Evolutionary conservation across 2,113 vertebrate species (phyloP), one percentile per base, ranked within the genome.

Genomic region (Steatornis caripensis): DNA sequence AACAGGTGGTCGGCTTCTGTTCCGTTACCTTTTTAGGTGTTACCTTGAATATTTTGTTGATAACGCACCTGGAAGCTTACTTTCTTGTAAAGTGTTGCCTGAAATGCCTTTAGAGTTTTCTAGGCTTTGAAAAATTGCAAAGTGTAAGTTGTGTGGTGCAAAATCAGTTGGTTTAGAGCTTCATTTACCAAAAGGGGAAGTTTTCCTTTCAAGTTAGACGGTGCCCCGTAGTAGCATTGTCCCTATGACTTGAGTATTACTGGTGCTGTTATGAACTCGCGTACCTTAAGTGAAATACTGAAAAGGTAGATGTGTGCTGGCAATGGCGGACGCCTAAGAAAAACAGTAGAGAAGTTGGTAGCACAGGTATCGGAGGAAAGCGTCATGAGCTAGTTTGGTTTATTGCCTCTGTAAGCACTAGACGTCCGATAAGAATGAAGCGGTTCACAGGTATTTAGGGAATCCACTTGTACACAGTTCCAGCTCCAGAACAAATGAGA

Each of bases 381-480:
- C 0, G 0, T 49, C n/a, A 1, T 65, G 13, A 55, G 53, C 11
- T 49, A 1, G 15, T 72, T 83, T 30, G 64, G 19, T 57, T 51
- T 58, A 19, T 77, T 86, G 72, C n/a, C n/a, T 84, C 36, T 70
- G 62, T 46, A 65, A 66, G 23, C 41, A 48, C 39, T 16, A 2
- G 2, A 30, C 12, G 11, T 48, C 34, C 54, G 37, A 26, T 69
- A 41, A 60, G 64, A 81, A 43, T 9, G 32, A 57, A 29, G 12
- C 10, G 3, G 60, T 70, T 75, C 64, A 10, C 8, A 14, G 60
- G 37, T 15, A 9, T 74, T 78, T 46, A 30, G 11, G 18, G 51
- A 68, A 71, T 86, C 54, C 37, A 29, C 37, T 58, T 49, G 54
- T 20, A 58, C 21, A 14, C 58, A 61, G 15, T 61, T 87, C 24